Percentiles rank a stretch among this genome's conserved stretches.
Evolutionary conservation across 2,888 invertebrate genomes (phyloP).

Genomic region (Glyphotaelius pellucidus): DNA sequence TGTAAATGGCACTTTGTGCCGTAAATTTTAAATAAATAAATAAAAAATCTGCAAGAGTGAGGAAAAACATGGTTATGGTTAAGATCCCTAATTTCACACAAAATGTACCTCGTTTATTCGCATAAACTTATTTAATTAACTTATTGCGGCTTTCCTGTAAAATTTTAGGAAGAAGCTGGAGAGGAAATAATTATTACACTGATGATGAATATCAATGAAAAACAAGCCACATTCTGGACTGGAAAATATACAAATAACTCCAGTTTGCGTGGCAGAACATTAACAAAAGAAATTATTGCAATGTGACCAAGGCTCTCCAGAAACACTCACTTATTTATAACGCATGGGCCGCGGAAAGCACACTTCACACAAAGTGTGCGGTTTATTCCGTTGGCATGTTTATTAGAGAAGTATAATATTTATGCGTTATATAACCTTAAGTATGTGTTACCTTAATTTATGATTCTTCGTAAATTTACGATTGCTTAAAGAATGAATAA

Average conservation of each 20-base stretch:
- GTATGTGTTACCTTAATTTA: not conserved
- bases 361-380: not conserved
- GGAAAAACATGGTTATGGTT: too few relatives aligned
- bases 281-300: not conserved
- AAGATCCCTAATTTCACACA: too few relatives aligned
- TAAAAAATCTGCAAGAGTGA: too few relatives aligned
- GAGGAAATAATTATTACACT: too few relatives aligned
- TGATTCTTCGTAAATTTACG: not conserved
- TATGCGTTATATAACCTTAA: not conserved
- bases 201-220: too few relatives aligned
- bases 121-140: too few relatives aligned
- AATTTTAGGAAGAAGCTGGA: too few relatives aligned
- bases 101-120: too few relatives aligned
- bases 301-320: not conserved
- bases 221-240: too few relatives aligned
- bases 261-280: not conserved
- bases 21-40: too few relatives aligned
- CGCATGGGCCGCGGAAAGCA: not conserved
- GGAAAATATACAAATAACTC: not conserved
- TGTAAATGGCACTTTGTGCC: too few relatives aligned
- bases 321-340: not conserved
- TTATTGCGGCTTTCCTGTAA: too few relatives aligned
- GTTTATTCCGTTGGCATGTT: not conserved
- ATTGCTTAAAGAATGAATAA: not conserved
- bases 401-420: not conserved